phyloP scores from a whole-genome alignment of 2,113 vertebrate genomes.

The Sceloporus undulatus region DNA sequence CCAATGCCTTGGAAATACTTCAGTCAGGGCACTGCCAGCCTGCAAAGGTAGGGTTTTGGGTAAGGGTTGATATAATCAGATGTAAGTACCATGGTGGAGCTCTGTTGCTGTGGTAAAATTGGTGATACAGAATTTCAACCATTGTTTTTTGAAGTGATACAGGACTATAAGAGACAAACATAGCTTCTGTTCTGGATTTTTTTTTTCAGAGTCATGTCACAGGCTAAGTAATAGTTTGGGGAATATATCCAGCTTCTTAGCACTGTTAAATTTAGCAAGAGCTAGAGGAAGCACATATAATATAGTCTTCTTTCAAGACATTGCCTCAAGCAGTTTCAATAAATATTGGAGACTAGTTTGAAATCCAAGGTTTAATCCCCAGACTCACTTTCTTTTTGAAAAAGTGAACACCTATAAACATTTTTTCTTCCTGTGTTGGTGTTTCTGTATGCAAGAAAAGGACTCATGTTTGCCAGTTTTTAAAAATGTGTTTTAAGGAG shows the following conservation, averaged over 20 bases:
- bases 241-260: constrained; percentile 29
- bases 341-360: constrained; percentile 44
- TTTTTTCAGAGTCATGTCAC: constrained; percentile 38
- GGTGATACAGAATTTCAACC: too few relatives aligned
- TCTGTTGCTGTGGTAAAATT: too few relatives aligned
- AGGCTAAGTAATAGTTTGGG: constrained; percentile 50
- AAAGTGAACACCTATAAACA: background rate
- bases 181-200: background rate
- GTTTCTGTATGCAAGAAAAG: background rate
- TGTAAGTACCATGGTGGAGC: too few relatives aligned
- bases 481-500: constrained; percentile 49
- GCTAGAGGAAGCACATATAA: constrained; percentile 45
- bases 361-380: constrained; percentile 26
- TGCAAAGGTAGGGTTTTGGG: too few relatives aligned
- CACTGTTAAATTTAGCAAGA: constrained; percentile 45
- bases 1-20: too few relatives aligned
- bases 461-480: constrained; percentile 24
- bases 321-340: constrained; percentile 45
- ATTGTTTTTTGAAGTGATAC: too few relatives aligned
- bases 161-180: background rate
- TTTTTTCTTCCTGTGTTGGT: background rate
- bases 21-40: too few relatives aligned
- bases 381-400: background rate
- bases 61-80: too few relatives aligned
- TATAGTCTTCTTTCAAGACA: constrained; percentile 39